Base-by-base conservation (phyloP, 1,140 invertebrate species). In the Holcopasites calliopsidis region DNA sequence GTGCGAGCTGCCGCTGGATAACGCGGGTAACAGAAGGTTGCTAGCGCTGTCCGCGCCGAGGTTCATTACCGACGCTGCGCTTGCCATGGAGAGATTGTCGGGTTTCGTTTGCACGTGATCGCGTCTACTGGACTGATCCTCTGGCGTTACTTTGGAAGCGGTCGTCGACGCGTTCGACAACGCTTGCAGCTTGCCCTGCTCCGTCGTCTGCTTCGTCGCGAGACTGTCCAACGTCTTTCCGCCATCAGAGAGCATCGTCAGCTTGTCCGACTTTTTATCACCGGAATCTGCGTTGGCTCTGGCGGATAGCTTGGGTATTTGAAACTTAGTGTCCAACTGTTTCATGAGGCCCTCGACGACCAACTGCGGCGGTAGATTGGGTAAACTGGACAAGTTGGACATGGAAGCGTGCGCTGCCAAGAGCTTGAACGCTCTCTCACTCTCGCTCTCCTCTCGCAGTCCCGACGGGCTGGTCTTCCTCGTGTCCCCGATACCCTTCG, bases 261-360 rank as follows among this genome's bases (percentile, higher is more conserved):
- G 7, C 70, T 88, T 89, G 0, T 89, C 78, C 5, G 85, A 72
- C 10, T 85, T 86, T 23, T 90, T 90, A 0, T 90, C 88, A 0
- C 64, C 42, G 7, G 70, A 72, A 3, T 89, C 86, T 0, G 78
- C 86, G 33, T 92, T 88, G 16, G 88, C 88, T n/a, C 94, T 86
- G 0, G 94, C 94, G 0, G 95, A 95, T 61, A 97, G 86, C 90
- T 97, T 97, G 0, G 96, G 96, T 85, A 97, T 97, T 91, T 97
- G 96, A 92, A 96, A 97, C 85, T 96, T 97, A 1, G 95, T 96
- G 85, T 97, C 95, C 10, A 97, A 88, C 23, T 95, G 94, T 82
- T 96, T 96, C 52, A 95, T 95, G 21, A 96, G 89, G 18, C 95
- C 95, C 85, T 96, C 95, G 76, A 96, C 94, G 40, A 94, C 91